These are phyloP conservation scores for Zaprionus davidi DNA, from an alignment of 1,140 invertebrate genomes.

Conservation along the genomic window DNA sequence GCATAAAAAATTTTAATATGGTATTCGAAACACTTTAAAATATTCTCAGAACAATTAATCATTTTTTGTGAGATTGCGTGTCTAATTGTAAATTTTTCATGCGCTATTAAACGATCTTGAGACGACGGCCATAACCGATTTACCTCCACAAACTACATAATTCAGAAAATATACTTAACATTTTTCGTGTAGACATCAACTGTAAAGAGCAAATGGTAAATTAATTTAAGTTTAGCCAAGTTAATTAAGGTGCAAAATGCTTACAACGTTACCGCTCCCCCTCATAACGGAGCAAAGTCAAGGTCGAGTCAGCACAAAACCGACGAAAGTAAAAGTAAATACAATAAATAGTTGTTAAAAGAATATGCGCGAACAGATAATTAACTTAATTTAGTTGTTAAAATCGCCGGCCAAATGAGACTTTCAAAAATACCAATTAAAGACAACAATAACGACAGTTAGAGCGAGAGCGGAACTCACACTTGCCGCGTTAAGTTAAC, in stretches of 20 bases:
- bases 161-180: constrained; percentile 24
- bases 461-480: constrained; percentile 22
- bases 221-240: constrained; percentile 26
- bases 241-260: constrained; percentile 55
- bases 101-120: constrained; percentile 34
- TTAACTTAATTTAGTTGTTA: constrained; percentile 71
- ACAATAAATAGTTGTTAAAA: constrained; percentile 31
- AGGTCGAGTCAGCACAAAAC: constrained; percentile 27
- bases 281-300: constrained; percentile 23
- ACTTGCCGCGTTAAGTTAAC: constrained; percentile 30
- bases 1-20: not conserved
- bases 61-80: constrained; percentile 16
- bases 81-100: constrained; percentile 32
- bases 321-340: constrained; percentile 72
- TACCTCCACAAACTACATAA: constrained; percentile 7
- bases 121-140: constrained; percentile 26
- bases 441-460: constrained; percentile 18
- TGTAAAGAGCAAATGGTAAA: not conserved
- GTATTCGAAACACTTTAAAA: constrained; percentile 1
- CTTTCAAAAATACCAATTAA: constrained; percentile 60
- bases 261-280: constrained; percentile 10
- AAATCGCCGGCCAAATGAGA: constrained; percentile 54
- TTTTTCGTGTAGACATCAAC: constrained; percentile 1
- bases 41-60: constrained; percentile 21
- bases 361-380: constrained; percentile 45